Percentiles rank a stretch among this genome's conserved stretches.
Conservation (phyloP, 37 sponge, comb jelly and placozoan species). For the Aphrocallistes beatrix region DNA sequence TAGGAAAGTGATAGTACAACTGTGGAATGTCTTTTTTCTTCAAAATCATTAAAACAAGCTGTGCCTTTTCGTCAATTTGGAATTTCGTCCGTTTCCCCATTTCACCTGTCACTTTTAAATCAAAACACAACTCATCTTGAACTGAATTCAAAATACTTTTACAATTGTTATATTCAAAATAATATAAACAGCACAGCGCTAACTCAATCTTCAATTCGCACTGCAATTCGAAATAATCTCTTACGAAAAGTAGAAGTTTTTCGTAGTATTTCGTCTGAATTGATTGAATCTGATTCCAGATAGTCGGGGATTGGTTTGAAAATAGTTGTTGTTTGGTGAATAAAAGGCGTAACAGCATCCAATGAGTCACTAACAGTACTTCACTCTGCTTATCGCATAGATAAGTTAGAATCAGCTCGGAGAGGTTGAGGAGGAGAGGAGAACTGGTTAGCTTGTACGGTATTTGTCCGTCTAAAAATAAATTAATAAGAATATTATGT, state of each 20-base stretch:
- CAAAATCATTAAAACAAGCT: constrained; percentile 10
- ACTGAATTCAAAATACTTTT: neutral
- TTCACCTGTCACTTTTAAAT: neutral
- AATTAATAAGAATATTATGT: no score
- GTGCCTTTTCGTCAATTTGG: constrained; percentile 6
- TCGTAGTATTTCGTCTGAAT: neutral
- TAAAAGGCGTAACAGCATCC: neutral
- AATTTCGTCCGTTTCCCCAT: neutral
- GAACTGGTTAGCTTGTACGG: constrained; percentile 2
- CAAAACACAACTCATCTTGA: neutral
- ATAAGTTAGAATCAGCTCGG: neutral
- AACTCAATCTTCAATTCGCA: neutral
- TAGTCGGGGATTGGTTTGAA: neutral
- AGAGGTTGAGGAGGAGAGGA: neutral
- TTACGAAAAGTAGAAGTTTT: neutral
- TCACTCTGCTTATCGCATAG: neutral
- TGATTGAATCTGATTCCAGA: neutral
- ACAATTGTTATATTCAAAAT: neutral
- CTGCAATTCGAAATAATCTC: neutral
- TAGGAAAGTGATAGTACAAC: neutral
- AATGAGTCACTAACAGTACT: neutral
- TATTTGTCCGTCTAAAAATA: neutral
- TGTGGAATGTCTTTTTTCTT: constrained; percentile 1
- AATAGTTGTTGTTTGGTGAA: constrained; percentile 1
- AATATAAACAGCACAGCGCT: neutral